Conservation (phyloP, 2,113 vertebrate species). For the Platysteira castanea region DNA sequence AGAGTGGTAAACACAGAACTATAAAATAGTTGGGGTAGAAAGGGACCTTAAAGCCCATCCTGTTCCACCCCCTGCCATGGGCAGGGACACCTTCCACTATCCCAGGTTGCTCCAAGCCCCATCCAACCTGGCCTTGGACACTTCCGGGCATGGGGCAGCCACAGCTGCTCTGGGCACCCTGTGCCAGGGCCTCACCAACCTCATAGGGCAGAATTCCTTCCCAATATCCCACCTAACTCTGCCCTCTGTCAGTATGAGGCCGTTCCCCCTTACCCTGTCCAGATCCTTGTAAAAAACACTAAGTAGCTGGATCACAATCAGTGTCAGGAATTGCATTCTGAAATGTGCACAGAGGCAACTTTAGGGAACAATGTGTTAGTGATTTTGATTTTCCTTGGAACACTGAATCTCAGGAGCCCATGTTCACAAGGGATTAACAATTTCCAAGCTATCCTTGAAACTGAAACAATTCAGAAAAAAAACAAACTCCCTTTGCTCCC, state of each 20-base stretch:
- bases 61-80: rapidly evolving
- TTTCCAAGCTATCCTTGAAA: not conserved
- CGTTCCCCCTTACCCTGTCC: not conserved
- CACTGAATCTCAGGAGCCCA: not conserved
- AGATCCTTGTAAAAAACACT: not conserved
- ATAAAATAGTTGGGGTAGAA: not conserved
- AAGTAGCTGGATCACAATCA: not conserved
- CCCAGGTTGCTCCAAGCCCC: not conserved
- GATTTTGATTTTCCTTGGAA: not conserved
- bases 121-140: not conserved
- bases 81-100: not conserved
- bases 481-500: not conserved
- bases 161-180: not conserved
- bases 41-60: not conserved
- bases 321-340: not conserved
- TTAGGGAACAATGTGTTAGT: not conserved
- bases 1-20: not conserved
- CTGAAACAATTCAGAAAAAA: not conserved
- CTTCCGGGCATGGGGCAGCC: not conserved
- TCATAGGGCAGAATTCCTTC: not conserved
- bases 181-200: rapidly evolving
- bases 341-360: not conserved
- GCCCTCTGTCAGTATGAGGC: not conserved
- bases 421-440: not conserved
- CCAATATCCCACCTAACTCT: not conserved